Percentiles rank a stretch among this genome's conserved stretches.
These are phyloP conservation scores for Diuraphis noxia DNA, from an alignment of 1,140 invertebrate genomes.

Conservation along the genomic window DNA sequence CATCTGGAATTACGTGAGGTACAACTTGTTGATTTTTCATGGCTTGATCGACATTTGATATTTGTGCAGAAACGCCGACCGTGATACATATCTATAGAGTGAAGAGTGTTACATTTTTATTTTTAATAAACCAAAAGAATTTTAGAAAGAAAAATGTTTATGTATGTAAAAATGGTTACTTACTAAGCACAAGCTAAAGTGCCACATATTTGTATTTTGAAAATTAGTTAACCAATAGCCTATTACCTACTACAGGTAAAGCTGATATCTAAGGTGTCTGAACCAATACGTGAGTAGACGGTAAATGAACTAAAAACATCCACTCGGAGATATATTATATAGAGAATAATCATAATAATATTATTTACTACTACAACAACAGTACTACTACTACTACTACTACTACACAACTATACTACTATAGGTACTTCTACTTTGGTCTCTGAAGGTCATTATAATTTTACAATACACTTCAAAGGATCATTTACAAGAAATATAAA, in stretches of 20 bases:
- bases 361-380: not conserved
- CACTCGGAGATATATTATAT: not conserved
- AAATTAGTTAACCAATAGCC: not conserved
- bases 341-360: not conserved
- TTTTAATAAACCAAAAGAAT: not conserved
- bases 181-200: not conserved
- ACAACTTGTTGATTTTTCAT: conserved; percentile 63
- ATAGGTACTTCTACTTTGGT: not conserved
- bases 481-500: not conserved
- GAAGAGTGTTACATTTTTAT: not conserved
- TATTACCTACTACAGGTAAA: no score
- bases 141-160: not conserved
- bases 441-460: not conserved
- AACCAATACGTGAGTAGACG: not conserved
- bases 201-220: not conserved
- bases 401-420: no score
- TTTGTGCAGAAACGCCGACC: not conserved
- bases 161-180: not conserved
- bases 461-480: not conserved
- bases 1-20: conserved; percentile 71
- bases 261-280: not conserved
- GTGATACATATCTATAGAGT: not conserved
- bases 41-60: not conserved
- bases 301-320: not conserved
- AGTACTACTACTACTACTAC: no score